phyloP scores from a whole-genome alignment of 2,888 invertebrate genomes.

The Cheilosia scutellata region DNA sequence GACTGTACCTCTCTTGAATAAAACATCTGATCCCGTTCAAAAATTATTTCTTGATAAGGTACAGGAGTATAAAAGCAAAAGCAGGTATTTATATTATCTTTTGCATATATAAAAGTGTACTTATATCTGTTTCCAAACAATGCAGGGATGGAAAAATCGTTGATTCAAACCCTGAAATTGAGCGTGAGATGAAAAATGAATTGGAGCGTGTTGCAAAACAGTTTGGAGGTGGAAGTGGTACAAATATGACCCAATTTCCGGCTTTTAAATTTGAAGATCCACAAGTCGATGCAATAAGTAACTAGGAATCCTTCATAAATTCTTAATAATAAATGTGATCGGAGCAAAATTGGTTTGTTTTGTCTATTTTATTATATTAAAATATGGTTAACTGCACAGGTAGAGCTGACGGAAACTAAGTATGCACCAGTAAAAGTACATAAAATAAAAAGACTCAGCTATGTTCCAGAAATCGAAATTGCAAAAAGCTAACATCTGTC shows the following conservation, averaged over 20 bases:
- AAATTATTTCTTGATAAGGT: conserved; percentile 97
- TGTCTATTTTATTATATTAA: too few relatives aligned
- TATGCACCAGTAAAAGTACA: too few relatives aligned
- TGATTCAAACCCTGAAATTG: conserved; percentile 91
- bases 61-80: conserved; percentile 94
- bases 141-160: conserved; percentile 92
- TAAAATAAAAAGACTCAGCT: too few relatives aligned
- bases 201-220: conserved; percentile 92
- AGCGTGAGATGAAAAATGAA: conserved; percentile 90
- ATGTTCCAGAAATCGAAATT: too few relatives aligned
- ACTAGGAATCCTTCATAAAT: background rate
- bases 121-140: background rate
- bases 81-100: conserved; percentile 86
- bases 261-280: conserved; percentile 92
- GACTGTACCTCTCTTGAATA: conserved; percentile 88
- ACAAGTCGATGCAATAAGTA: conserved; percentile 87
- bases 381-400: too few relatives aligned
- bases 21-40: conserved; percentile 95
- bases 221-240: conserved; percentile 90
- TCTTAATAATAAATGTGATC: background rate
- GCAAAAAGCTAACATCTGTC: too few relatives aligned
- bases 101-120: background rate
- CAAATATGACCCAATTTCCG: conserved; percentile 96
- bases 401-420: too few relatives aligned
- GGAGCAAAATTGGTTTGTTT: too few relatives aligned